Evolutionary conservation across 1,140 invertebrate species (phyloP).

Genomic region (Archivesica marissinica): DNA sequence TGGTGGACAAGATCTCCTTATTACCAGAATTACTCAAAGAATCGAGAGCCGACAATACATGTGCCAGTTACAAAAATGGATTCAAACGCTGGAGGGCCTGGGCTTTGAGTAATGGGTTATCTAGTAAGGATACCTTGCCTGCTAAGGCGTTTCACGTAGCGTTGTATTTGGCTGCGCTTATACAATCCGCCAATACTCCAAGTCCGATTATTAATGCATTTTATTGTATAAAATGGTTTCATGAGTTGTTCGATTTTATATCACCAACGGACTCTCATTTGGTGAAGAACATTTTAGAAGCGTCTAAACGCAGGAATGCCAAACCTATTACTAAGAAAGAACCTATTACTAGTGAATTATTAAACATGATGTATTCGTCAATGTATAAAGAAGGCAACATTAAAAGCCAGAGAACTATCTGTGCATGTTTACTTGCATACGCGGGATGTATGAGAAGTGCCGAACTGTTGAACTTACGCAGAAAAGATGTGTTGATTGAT

Average conservation of each 20-base stretch:
- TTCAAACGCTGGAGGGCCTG: slow-evolving; percentile 30
- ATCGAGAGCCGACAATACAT: slow-evolving; percentile 27
- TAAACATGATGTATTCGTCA: too few relatives aligned
- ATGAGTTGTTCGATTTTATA: slow-evolving; percentile 6
- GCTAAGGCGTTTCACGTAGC: slow-evolving; percentile 1
- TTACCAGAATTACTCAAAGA: slow-evolving; percentile 18
- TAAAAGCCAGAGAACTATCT: too few relatives aligned
- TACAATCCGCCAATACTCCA: neutral
- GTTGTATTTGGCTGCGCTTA: slow-evolving; percentile 7
- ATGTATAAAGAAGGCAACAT: too few relatives aligned
- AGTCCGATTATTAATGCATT: neutral
- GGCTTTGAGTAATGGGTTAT: slow-evolving; percentile 23
- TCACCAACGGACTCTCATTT: slow-evolving; percentile 10
- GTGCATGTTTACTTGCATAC: too few relatives aligned
- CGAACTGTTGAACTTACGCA: too few relatives aligned
- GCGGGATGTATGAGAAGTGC: neutral
- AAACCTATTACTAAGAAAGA: slow-evolving; percentile 4
- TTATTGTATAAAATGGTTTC: slow-evolving; percentile 22
- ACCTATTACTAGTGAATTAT: neutral
- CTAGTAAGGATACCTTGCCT: neutral
- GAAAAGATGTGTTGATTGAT: neutral
- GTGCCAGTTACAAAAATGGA: neutral
- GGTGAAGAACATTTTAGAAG: neutral
- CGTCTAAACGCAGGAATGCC: neutral
- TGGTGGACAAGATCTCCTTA: slow-evolving; percentile 22